phyloP scores from a whole-genome alignment of 2,113 vertebrate genomes.

The Lichenostomus cassidix region DNA sequence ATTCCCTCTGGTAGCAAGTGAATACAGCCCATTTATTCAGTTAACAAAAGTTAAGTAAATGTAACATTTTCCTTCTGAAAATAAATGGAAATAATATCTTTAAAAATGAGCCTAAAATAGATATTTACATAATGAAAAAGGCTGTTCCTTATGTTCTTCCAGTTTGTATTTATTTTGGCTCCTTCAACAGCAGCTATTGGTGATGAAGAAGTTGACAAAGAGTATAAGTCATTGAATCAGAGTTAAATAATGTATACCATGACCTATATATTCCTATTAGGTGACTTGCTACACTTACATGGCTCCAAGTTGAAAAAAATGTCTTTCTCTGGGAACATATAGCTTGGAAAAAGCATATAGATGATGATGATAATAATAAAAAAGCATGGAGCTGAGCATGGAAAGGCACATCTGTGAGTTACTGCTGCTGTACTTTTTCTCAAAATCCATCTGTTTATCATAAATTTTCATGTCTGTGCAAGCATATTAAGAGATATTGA shows the following conservation, averaged over 20 bases:
- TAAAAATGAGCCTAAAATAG: not conserved
- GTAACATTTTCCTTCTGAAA: conserved; percentile 16
- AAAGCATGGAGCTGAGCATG: not conserved
- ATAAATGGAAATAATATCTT: not conserved
- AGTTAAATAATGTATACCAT: not conserved
- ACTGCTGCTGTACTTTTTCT: conserved; percentile 77
- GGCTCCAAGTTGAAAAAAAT: conserved; percentile 6
- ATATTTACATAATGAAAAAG: not conserved
- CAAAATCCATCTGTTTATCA: conserved; percentile 72
- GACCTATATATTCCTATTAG: conserved; percentile 20
- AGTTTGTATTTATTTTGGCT: not conserved
- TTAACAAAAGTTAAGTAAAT: not conserved
- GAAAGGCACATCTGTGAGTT: conserved; percentile 72
- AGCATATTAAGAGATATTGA: conserved; percentile 68
- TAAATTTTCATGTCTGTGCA: conserved; percentile 68
- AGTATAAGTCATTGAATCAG: not conserved
- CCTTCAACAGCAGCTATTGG: not conserved
- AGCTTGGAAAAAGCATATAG: not conserved
- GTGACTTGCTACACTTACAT: not conserved
- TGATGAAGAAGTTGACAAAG: not conserved
- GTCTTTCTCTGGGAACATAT: not conserved
- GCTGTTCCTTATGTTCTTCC: not conserved
- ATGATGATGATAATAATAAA: not conserved
- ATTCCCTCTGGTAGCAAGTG: not conserved
- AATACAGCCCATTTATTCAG: not conserved